Percentiles rank a stretch among this genome's conserved stretches.
Conservation (phyloP, 2,113 vertebrate species). For the Gorsachius goisagi region DNA sequence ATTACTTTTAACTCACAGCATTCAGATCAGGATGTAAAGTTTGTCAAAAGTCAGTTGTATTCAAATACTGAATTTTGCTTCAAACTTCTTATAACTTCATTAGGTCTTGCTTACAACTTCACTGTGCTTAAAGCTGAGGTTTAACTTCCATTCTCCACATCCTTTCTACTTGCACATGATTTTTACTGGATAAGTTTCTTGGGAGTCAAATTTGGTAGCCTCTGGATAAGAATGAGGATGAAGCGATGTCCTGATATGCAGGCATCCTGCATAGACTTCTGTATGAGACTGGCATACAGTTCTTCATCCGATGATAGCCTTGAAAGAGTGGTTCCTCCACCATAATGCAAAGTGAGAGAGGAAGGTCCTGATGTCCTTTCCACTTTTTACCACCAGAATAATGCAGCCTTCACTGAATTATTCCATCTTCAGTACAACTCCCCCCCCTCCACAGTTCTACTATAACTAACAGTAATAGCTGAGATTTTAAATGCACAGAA, state of each 20-base stretch:
- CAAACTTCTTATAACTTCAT: neutral
- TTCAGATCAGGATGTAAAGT: neutral
- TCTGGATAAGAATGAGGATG: neutral
- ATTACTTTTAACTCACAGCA: neutral
- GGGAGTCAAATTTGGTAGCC: neutral
- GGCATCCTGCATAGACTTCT: neutral
- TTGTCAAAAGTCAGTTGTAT: neutral
- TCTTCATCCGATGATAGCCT: neutral
- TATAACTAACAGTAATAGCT: neutral
- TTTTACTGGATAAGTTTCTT: neutral
- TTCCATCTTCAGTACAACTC: neutral
- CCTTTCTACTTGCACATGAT: neutral
- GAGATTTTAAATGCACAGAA: slow-evolving; percentile 24
- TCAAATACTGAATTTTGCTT: neutral
- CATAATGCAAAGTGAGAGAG: neutral
- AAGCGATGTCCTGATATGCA: neutral
- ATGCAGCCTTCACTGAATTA: neutral
- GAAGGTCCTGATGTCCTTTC: neutral
- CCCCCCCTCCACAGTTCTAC: neutral
- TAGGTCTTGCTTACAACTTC: neutral
- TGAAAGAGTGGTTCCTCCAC: neutral
- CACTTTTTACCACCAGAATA: neutral
- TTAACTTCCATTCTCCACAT: neutral
- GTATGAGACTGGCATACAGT: neutral
- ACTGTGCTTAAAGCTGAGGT: neutral